Conservation (phyloP, 2,888 invertebrate genomes). For the Phyto melanocephala region DNA sequence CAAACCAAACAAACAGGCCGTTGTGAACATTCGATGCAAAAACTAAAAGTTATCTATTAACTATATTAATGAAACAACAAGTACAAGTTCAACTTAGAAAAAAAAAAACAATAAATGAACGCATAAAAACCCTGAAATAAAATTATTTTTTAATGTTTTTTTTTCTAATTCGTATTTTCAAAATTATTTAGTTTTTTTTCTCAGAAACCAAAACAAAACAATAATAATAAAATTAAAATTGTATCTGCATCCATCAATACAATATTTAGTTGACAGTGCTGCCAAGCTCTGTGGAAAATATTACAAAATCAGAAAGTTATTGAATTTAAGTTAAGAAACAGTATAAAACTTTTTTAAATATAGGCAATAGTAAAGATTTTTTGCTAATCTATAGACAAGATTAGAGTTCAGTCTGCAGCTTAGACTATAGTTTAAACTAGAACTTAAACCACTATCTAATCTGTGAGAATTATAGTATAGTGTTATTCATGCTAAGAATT, state of each 20-base stretch:
- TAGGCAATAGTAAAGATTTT: no score
- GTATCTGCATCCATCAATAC: constrained; percentile 40
- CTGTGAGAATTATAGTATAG: no score
- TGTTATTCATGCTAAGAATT: no score
- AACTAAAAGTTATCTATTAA: background rate
- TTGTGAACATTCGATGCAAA: background rate
- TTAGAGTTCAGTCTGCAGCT: no score
- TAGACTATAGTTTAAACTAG: no score
- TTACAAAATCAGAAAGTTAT: no score
- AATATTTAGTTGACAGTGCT: background rate
- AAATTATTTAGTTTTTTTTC: constrained; percentile 41
- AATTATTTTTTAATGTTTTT: constrained; percentile 42
- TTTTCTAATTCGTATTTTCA: constrained; percentile 28
- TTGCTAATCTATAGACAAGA: no score
- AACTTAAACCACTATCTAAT: no score
- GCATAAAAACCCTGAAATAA: constrained; percentile 64
- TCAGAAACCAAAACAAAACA: constrained; percentile 44
- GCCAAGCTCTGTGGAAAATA: no score
- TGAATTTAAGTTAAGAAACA: no score
- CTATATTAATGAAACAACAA: constrained; percentile 35
- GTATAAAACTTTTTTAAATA: no score
- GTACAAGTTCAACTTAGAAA: constrained; percentile 41
- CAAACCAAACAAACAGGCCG: constrained; percentile 45
- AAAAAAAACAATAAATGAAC: constrained; percentile 39
- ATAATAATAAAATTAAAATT: constrained; percentile 45